These are phyloP conservation scores for Hydrolagus colliei DNA, from an alignment of 2,797 vertebrate species.

Conservation along the genomic window DNA sequence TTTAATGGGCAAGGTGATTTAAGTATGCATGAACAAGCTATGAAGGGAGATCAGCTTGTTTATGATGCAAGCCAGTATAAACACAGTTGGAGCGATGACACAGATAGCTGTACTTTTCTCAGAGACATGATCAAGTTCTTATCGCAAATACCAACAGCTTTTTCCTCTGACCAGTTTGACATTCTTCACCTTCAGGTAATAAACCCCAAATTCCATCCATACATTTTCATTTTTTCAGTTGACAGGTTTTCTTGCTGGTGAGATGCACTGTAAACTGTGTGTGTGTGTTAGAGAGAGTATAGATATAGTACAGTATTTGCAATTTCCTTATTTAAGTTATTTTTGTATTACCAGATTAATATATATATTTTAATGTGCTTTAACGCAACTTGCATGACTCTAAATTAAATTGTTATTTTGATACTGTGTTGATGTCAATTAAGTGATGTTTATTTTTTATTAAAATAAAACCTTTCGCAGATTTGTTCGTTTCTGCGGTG, in stretches of 20 bases:
- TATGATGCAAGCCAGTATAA: constrained; percentile 98
- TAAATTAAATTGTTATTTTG: not conserved
- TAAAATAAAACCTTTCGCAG: not conserved
- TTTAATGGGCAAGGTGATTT: constrained; percentile 95
- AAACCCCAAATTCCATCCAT: constrained; percentile 63
- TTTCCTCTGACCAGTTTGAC: constrained; percentile 74
- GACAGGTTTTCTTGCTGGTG: constrained; percentile 53
- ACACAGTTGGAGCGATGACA: constrained; percentile 93
- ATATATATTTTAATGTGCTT: constrained; percentile 6
- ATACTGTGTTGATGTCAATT: not conserved
- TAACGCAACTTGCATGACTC: not conserved
- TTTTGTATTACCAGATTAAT: constrained; percentile 6
- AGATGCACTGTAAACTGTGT: constrained; percentile 14
- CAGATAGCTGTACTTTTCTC: constrained; percentile 82
- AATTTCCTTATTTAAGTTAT: constrained; percentile 8
- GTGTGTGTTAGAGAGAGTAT: not conserved
- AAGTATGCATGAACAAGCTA: constrained; percentile 94
- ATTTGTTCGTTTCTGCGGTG: not conserved
- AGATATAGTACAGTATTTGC: not conserved
- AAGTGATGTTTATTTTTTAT: constrained; percentile 9
- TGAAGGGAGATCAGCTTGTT: constrained; percentile 86
- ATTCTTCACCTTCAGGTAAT: constrained; percentile 91
- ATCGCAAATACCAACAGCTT: constrained; percentile 72
- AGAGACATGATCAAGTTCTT: constrained; percentile 77
- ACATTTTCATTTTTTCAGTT: constrained; percentile 51